These are phyloP conservation scores for Ophion slaviceki DNA, from an alignment of 2,888 invertebrate genomes.

Conservation along the genomic window DNA sequence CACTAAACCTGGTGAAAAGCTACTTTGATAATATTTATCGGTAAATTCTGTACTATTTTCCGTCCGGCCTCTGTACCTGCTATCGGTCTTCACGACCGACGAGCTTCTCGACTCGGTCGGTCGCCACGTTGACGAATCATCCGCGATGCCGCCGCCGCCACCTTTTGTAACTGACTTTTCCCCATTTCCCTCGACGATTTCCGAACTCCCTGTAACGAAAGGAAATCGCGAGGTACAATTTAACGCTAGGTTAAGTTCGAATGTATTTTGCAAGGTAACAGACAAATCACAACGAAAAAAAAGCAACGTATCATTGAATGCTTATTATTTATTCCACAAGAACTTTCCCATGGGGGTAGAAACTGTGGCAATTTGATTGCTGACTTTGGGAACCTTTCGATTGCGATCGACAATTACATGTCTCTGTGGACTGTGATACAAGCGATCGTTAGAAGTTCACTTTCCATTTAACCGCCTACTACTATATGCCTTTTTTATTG, in stretches of 20 bases:
- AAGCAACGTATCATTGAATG: neutral
- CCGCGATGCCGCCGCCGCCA: constrained; percentile 32
- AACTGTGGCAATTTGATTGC: constrained; percentile 59
- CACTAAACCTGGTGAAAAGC: constrained; percentile 63
- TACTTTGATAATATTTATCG: constrained; percentile 68
- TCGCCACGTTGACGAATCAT: constrained; percentile 62
- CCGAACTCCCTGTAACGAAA: constrained; percentile 69
- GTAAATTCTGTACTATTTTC: constrained; percentile 74
- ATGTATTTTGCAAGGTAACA: constrained; percentile 22
- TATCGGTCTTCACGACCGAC: constrained; percentile 74
- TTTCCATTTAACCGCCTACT: constrained; percentile 26
- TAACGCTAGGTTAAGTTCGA: constrained; percentile 9
- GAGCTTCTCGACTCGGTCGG: constrained; percentile 64
- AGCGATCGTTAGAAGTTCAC: constrained; percentile 38
- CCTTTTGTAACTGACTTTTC: constrained; percentile 60
- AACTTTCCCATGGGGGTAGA: constrained; percentile 58
- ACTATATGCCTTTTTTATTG: neutral
- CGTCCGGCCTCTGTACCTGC: constrained; percentile 80
- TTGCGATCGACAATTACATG: constrained; percentile 17
- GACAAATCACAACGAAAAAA: constrained; percentile 19
- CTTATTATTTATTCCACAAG: constrained; percentile 49
- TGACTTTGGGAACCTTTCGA: constrained; percentile 13
- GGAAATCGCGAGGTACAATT: constrained; percentile 35
- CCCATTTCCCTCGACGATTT: constrained; percentile 68
- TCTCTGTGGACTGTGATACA: constrained; percentile 20